These are phyloP conservation scores for Ephestia elutella DNA, from an alignment of 1,140 invertebrate genomes.

Conservation along the genomic window DNA sequence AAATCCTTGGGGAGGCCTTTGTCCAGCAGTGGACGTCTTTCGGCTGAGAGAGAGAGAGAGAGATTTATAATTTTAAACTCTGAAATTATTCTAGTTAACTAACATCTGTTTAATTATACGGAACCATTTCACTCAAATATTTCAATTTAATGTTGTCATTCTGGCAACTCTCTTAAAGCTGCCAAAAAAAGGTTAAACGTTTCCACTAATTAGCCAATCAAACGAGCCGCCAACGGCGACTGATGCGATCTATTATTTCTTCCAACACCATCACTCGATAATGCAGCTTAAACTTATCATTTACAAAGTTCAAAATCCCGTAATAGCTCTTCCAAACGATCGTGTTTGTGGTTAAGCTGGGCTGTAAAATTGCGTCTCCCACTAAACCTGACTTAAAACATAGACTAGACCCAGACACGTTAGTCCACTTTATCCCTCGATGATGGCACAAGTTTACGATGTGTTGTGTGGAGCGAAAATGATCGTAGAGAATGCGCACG, in stretches of 20 bases:
- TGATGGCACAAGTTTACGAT: not conserved
- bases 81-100: too few species aligned
- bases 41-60: too few species aligned
- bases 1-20: too few species aligned
- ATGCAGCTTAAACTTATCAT: not conserved
- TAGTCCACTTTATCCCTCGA: not conserved
- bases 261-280: conserved; percentile 6
- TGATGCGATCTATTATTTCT: conserved; percentile 33
- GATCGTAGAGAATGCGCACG: not conserved
- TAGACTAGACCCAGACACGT: not conserved
- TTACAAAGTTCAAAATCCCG: not conserved
- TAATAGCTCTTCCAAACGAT: not conserved
- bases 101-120: too few species aligned
- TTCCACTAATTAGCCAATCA: conserved; percentile 44
- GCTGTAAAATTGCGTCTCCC: conserved; percentile 32
- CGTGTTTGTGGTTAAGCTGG: conserved; percentile 1
- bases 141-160: not conserved
- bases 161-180: conserved; percentile 11
- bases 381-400: not conserved
- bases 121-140: too few species aligned
- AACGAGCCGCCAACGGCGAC: conserved; percentile 30
- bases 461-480: not conserved
- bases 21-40: too few species aligned
- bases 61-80: too few species aligned
- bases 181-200: conserved; percentile 28